Conservation (phyloP, 2,797 vertebrate species). For the Microchirus variegatus region DNA sequence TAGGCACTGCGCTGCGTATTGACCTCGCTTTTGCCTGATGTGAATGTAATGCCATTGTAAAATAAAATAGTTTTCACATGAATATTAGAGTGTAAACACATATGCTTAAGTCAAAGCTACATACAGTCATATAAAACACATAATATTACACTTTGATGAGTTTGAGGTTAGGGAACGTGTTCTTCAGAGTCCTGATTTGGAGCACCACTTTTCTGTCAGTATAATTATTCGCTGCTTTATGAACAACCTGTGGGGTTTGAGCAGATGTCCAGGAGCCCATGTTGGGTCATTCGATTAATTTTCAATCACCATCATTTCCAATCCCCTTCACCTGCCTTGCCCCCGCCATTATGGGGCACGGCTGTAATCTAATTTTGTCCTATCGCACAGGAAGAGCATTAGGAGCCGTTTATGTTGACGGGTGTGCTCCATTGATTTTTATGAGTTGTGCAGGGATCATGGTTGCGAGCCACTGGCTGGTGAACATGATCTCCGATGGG, state of each 20-base stretch:
- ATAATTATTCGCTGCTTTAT: slow-evolving; percentile 60
- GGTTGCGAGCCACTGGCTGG: slow-evolving; percentile 36
- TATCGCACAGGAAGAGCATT: slow-evolving; percentile 82
- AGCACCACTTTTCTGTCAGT: slow-evolving; percentile 38
- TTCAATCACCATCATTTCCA: slow-evolving; percentile 78
- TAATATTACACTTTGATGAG: neutral
- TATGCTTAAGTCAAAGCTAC: neutral
- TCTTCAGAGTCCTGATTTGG: slow-evolving; percentile 36
- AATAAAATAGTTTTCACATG: neutral
- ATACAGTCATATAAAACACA: neutral
- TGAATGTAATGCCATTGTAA: neutral
- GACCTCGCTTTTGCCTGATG: neutral
- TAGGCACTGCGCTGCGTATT: too few species aligned
- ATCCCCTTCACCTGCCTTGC: slow-evolving; percentile 77
- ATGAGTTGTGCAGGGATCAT: slow-evolving; percentile 57
- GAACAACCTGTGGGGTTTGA: slow-evolving; percentile 69
- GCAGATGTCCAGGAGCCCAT: slow-evolving; percentile 80
- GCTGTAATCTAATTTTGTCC: slow-evolving; percentile 83
- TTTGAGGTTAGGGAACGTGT: slow-evolving; percentile 29
- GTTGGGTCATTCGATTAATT: slow-evolving; percentile 85
- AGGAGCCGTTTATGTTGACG: slow-evolving; percentile 79
- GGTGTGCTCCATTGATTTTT: slow-evolving; percentile 79
- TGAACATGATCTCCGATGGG: slow-evolving; percentile 64
- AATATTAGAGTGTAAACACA: neutral
- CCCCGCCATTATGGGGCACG: slow-evolving; percentile 75